phyloP scores from a whole-genome alignment of 1,140 invertebrate species.

The Probaryconus sp. region DNA sequence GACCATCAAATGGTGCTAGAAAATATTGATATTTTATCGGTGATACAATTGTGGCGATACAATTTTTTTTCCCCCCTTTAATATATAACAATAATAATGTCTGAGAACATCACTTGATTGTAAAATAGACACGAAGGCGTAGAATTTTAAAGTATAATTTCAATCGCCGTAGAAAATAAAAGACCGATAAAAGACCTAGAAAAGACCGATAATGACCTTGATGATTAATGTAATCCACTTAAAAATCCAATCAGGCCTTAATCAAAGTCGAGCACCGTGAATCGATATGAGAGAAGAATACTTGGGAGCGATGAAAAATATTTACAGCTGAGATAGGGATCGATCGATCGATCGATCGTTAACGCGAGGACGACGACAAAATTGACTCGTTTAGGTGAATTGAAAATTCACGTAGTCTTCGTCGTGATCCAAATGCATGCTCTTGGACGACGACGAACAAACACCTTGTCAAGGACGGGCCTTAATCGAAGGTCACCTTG shows the following conservation, averaged over 20 bases:
- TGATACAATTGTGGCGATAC: too few species aligned
- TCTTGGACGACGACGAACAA: constrained; percentile 25
- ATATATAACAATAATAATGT: too few species aligned
- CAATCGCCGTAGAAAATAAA: too few species aligned
- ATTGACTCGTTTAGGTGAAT: constrained; percentile 20
- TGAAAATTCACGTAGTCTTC: constrained; percentile 18
- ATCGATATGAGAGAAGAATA: too few species aligned
- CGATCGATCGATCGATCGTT: constrained; percentile 17
- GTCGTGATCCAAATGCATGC: constrained; percentile 49
- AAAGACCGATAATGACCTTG: too few species aligned
- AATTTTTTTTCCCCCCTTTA: too few species aligned
- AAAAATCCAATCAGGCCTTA: not conserved
- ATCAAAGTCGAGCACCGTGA: constrained; percentile 9
- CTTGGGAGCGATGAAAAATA: constrained; percentile 38
- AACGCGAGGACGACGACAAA: not conserved
- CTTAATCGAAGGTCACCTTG: constrained; percentile 42
- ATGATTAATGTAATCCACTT: constrained; percentile 10
- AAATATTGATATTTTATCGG: too few species aligned
- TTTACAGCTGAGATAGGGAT: constrained; percentile 34
- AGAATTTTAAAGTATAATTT: too few species aligned
- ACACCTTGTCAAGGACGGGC: constrained; percentile 37
- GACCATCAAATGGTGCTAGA: too few species aligned
- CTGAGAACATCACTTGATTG: too few species aligned
- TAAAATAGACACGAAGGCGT: too few species aligned
- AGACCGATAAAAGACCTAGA: too few species aligned